Conservation (phyloP, 1,140 invertebrate genomes). For the Drosophila auraria region DNA sequence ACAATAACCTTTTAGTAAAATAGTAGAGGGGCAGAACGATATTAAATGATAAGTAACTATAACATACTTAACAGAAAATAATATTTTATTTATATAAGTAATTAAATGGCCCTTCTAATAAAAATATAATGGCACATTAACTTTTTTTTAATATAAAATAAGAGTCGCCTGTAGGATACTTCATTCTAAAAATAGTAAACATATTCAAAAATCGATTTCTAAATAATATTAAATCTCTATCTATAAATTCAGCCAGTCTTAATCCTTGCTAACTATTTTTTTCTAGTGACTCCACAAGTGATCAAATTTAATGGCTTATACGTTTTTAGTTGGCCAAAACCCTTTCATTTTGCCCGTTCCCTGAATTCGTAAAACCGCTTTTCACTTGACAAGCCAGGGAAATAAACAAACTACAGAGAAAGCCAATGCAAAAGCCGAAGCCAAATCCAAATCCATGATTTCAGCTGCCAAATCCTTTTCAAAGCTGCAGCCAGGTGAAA, state of each 20-base stretch:
- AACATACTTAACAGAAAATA: neutral
- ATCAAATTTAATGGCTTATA: conserved; percentile 22
- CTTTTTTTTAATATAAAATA: too few relatives aligned
- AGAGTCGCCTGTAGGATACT: too few relatives aligned
- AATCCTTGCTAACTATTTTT: neutral
- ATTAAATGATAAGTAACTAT: neutral
- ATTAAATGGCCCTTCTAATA: too few relatives aligned
- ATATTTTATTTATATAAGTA: neutral
- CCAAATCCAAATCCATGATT: conserved; percentile 73
- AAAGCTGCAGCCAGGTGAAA: conserved; percentile 77
- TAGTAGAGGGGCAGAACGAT: neutral
- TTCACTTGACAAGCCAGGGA: conserved; percentile 61
- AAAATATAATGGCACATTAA: neutral
- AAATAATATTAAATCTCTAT: neutral
- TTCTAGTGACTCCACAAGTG: conserved; percentile 4
- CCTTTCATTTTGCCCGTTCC: conserved; percentile 3
- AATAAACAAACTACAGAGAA: conserved; percentile 60
- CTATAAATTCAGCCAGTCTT: neutral
- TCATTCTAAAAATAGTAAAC: neutral
- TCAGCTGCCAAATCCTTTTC: conserved; percentile 74
- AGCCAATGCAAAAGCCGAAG: conserved; percentile 45
- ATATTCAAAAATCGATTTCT: neutral
- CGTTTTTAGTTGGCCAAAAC: conserved; percentile 10
- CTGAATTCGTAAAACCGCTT: conserved; percentile 35
- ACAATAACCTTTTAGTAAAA: too few relatives aligned